Base-by-base conservation (phyloP, 2,888 invertebrate genomes). In the Cybosia mesomella region DNA sequence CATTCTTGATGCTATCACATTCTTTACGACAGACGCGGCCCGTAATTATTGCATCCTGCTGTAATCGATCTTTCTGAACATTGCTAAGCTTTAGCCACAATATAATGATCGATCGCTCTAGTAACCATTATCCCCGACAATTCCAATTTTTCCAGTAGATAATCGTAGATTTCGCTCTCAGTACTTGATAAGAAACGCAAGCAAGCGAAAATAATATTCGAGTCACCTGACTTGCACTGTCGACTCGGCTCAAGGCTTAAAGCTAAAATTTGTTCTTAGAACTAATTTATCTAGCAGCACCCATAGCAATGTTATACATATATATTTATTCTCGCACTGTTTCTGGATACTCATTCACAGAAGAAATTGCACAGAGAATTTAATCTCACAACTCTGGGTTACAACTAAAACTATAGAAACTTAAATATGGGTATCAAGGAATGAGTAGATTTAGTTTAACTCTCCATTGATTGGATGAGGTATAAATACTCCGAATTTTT, bases 31-130 rank as follows among this genome's bases (percentile, higher is more conserved):
- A 28, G 24, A 24, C 36, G 10, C 58, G 54, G 15, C 24, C n/a
- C 22, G 57, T 49, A 62, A 61, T 57, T 32, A 55, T 61, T 28
- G 32, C 32, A 53, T 58, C 28, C 49, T 34, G 21, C 28, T 67
- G 53, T 67, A 63, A 67, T 54, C 63, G 62, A 63, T 68, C 63
- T 54, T 36, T 11, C 62, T n/a, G 9, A 22, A 36, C 53, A n/a
- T n/a, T 13, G 58, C 28, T 57, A 22, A 58, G 34, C 63, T 36
- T 53, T 54, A 54, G 34, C 22, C 32, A 24, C 53, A 54, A 59
- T 58, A 39, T 54, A 39, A 60, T 59, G 58, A 67, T 64, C 63
- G 68, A 59, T 55, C 22, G 22, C n/a, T 18, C 57, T 54, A 13
- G 28, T 53, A n/a, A 59, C 53, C 39, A 28, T 63, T 68, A 68